These are phyloP conservation scores for Drosophila azteca DNA, from an alignment of 1,140 invertebrate species.

Conservation along the genomic window DNA sequence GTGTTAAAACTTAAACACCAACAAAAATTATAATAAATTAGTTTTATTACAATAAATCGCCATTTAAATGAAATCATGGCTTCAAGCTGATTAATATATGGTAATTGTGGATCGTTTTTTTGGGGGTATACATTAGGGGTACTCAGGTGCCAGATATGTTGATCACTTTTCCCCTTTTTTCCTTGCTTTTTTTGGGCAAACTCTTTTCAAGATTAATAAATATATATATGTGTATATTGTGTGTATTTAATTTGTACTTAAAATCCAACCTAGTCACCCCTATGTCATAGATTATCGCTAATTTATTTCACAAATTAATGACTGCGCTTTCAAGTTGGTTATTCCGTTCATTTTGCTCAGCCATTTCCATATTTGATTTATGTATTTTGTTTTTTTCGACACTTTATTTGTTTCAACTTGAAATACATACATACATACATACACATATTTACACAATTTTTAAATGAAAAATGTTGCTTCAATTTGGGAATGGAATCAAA, in stretches of 20 bases:
- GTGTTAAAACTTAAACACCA: conserved; percentile 61
- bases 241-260: not conserved
- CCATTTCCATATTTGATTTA: conserved; percentile 41
- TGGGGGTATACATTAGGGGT: conserved; percentile 8
- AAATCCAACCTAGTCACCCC: conserved; percentile 13
- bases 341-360: conserved; percentile 31
- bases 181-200: too few relatives aligned
- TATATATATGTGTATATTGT: too few relatives aligned
- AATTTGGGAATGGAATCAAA: conserved; percentile 68
- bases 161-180: too few relatives aligned
- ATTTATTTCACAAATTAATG: conserved; percentile 59
- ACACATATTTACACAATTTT: conserved; percentile 61
- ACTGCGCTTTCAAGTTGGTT: conserved; percentile 50
- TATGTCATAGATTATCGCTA: conserved; percentile 7
- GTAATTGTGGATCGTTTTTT: conserved; percentile 25
- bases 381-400: conserved; percentile 61
- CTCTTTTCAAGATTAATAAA: too few relatives aligned
- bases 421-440: too few relatives aligned
- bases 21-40: conserved; percentile 67
- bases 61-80: conserved; percentile 66
- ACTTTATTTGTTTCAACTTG: conserved; percentile 66
- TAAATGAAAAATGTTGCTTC: conserved; percentile 70
- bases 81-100: conserved; percentile 46
- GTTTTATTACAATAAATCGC: conserved; percentile 68
- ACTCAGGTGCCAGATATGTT: conserved; percentile 11